phyloP scores from a whole-genome alignment of 2,888 invertebrate genomes.

The Conistra vaccinii region DNA sequence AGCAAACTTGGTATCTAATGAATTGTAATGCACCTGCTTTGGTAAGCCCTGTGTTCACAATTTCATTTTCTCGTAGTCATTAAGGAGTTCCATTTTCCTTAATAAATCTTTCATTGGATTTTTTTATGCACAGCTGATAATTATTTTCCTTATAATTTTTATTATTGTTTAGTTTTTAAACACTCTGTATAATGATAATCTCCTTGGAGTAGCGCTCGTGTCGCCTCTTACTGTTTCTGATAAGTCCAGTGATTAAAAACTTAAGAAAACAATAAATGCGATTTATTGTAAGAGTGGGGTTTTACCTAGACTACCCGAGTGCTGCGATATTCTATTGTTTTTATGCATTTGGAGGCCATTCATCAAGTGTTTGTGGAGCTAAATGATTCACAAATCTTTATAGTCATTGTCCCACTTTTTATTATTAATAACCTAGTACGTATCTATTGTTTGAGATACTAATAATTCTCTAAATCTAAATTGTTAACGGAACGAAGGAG shows the following conservation, averaged over 20 bases:
- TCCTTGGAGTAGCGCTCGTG: not conserved
- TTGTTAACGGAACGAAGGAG: no score
- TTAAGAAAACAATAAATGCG: not conserved
- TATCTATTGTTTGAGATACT: not conserved
- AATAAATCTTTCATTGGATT: not conserved
- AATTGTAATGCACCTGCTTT: not conserved
- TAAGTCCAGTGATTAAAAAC: slow-evolving; percentile 6
- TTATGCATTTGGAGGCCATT: slow-evolving; percentile 1
- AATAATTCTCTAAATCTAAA: no score
- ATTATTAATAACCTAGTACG: not conserved
- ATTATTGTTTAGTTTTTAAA: not conserved
- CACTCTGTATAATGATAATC: not conserved
- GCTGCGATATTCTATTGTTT: slow-evolving; percentile 5
- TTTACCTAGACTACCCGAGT: not conserved
- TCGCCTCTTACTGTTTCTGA: not conserved
- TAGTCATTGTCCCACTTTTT: not conserved
- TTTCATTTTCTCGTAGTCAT: not conserved
- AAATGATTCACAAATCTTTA: not conserved
- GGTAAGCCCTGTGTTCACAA: slow-evolving; percentile 4
- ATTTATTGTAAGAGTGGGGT: not conserved
- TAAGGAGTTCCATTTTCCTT: slow-evolving; percentile 14
- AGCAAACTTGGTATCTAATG: not conserved
- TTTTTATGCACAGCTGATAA: not conserved
- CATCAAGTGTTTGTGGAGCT: slow-evolving; percentile 3
- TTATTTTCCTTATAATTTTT: not conserved